phyloP scores from a whole-genome alignment of 2,797 vertebrate genomes.

The Sphenopsis melanotis region DNA sequence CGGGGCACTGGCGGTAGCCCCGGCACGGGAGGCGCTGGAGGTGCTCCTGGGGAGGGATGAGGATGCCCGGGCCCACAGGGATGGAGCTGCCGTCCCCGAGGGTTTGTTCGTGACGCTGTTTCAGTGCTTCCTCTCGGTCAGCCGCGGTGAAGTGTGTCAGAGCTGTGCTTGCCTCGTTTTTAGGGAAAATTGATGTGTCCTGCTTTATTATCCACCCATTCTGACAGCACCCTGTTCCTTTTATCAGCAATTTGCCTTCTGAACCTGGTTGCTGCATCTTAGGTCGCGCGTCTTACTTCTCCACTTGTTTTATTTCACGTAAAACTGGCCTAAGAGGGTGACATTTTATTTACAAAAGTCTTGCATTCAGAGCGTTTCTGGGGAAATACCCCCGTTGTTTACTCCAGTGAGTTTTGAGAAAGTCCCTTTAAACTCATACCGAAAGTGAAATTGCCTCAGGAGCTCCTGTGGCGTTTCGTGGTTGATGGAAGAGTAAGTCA shows the following conservation, averaged over 20 bases:
- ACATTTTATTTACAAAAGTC: not conserved
- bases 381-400: not conserved
- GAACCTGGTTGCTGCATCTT: not conserved
- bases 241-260: fast-evolving
- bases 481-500: not conserved
- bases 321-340: not conserved
- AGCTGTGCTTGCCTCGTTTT: not conserved
- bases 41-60: not conserved
- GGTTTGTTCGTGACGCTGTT: fast-evolving
- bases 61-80: not conserved
- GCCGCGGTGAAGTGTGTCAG: fast-evolving
- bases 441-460: not conserved
- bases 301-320: fast-evolving
- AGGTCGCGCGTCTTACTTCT: not conserved
- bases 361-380: not conserved
- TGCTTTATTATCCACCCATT: not conserved
- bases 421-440: not conserved
- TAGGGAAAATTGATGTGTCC: fast-evolving
- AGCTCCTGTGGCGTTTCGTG: not conserved
- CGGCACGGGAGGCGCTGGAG: not conserved
- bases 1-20: fast-evolving
- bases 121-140: fast-evolving
- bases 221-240: not conserved
- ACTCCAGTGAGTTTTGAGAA: not conserved
- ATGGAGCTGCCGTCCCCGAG: fast-evolving